Evolutionary conservation across 2,888 invertebrate genomes (phyloP).

Genomic region (Gandaritis pyraliata): DNA sequence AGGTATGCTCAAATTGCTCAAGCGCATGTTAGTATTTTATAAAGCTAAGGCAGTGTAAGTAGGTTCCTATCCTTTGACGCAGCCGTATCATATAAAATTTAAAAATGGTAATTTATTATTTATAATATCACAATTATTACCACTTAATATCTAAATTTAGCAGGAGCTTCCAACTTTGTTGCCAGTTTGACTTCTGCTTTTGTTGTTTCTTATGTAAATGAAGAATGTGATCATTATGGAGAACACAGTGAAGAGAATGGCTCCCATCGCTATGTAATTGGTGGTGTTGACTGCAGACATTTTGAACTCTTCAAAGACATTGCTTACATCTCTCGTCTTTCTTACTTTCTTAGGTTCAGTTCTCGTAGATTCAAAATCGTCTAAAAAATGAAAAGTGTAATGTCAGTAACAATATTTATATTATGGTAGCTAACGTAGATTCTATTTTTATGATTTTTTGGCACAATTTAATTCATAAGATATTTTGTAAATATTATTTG

Average conservation of each 20-base stretch:
- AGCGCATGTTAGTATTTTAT: constrained; percentile 52
- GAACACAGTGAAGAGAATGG: constrained; percentile 56
- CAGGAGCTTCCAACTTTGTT: constrained; percentile 41
- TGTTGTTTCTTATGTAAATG: constrained; percentile 49
- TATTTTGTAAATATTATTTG: too few relatives aligned
- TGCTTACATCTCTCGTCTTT: constrained; percentile 64
- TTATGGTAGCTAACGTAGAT: too few relatives aligned
- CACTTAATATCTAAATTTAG: constrained; percentile 48
- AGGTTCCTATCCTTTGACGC: constrained; percentile 46
- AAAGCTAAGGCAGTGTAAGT: constrained; percentile 72
- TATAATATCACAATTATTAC: constrained; percentile 63
- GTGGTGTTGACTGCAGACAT: constrained; percentile 43
- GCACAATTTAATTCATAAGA: too few relatives aligned
- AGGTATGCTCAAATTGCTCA: constrained; percentile 63
- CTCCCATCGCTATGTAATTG: constrained; percentile 61
- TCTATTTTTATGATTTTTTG: too few relatives aligned
- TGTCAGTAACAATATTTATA: background rate
- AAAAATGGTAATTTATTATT: constrained; percentile 48
- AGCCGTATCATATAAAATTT: constrained; percentile 50
- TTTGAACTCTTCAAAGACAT: constrained; percentile 38
- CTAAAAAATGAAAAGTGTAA: constrained; percentile 54
- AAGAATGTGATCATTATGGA: constrained; percentile 59
- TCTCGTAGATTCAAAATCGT: constrained; percentile 68
- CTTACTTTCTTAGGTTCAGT: constrained; percentile 69
- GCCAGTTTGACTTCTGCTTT: constrained; percentile 40